Conservation (phyloP, 2,888 invertebrate species). For the Acleris laterana region DNA sequence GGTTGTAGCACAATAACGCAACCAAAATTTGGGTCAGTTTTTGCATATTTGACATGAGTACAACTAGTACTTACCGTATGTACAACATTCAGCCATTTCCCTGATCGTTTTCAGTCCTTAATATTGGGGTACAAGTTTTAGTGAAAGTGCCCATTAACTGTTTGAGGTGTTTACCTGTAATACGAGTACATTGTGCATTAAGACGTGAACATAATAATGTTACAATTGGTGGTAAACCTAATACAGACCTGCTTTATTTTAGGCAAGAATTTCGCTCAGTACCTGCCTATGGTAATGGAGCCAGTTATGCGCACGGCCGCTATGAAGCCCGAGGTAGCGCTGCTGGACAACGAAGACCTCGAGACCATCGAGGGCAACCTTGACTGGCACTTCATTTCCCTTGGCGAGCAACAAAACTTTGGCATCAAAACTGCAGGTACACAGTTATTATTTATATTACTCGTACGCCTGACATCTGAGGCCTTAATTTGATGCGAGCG, state of each 20-base stretch:
- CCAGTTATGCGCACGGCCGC: conserved; percentile 96
- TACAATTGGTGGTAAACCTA: not conserved
- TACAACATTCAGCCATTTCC: too few relatives aligned
- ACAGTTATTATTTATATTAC: conserved; percentile 23
- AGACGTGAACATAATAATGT: too few relatives aligned
- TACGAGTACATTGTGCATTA: too few relatives aligned
- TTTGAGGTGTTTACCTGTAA: too few relatives aligned
- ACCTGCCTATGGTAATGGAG: conserved; percentile 97
- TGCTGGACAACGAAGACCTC: conserved; percentile 93
- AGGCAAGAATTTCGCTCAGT: conserved; percentile 94
- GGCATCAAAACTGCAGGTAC: conserved; percentile 95
- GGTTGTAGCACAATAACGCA: too few relatives aligned
- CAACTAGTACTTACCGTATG: too few relatives aligned
- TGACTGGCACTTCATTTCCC: conserved; percentile 97
- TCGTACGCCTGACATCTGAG: not conserved
- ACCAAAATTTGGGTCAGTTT: too few relatives aligned
- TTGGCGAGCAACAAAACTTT: conserved; percentile 97
- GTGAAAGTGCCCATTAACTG: too few relatives aligned
- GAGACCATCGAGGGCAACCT: conserved; percentile 93
- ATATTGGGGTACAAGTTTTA: too few relatives aligned
- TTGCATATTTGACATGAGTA: too few relatives aligned
- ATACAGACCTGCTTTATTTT: conserved; percentile 35
- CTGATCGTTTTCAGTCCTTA: too few relatives aligned
- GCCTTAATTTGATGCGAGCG: too few relatives aligned
- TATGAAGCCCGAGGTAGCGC: conserved; percentile 96